Evolutionary conservation across 2,888 invertebrate genomes (phyloP).

Genomic region (Dichetophora obliterata): DNA sequence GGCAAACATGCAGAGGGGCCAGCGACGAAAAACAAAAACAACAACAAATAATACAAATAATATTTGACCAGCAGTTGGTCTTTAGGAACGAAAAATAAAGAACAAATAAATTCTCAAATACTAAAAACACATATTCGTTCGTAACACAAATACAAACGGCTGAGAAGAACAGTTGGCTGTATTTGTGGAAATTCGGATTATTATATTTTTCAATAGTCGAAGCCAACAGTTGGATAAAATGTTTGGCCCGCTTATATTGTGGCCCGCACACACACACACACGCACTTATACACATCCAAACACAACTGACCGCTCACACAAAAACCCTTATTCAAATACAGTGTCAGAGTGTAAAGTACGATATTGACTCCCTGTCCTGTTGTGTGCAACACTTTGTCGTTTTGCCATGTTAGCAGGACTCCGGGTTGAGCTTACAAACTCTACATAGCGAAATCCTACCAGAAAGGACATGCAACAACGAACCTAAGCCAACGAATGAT

Average conservation of each 20-base stretch:
- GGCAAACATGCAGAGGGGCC: not conserved
- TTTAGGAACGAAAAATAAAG: constrained; percentile 4
- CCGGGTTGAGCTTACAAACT: constrained; percentile 7
- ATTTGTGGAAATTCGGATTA: not conserved
- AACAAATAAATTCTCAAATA: not conserved
- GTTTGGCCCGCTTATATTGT: not conserved
- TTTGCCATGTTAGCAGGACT: not conserved
- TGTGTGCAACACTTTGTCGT: constrained; percentile 2
- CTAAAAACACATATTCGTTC: not conserved
- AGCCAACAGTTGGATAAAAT: constrained; percentile 11
- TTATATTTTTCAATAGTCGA: constrained; percentile 6
- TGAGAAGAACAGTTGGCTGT: constrained; percentile 20
- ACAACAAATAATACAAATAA: constrained; percentile 19
- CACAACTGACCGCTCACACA: not conserved
- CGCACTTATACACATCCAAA: not conserved
- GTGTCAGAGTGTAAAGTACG: constrained; percentile 36
- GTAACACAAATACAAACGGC: not conserved
- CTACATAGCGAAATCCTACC: not conserved
- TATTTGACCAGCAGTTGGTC: constrained; percentile 42
- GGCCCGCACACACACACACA: not conserved
- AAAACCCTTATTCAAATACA: constrained; percentile 34
- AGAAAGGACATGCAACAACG: not conserved
- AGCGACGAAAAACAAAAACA: not conserved
- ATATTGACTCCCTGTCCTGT: constrained; percentile 24
- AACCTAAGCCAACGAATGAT: constrained; percentile 1